Conservation (phyloP, 2,797 vertebrate genomes). For the Pteropus rufus region DNA sequence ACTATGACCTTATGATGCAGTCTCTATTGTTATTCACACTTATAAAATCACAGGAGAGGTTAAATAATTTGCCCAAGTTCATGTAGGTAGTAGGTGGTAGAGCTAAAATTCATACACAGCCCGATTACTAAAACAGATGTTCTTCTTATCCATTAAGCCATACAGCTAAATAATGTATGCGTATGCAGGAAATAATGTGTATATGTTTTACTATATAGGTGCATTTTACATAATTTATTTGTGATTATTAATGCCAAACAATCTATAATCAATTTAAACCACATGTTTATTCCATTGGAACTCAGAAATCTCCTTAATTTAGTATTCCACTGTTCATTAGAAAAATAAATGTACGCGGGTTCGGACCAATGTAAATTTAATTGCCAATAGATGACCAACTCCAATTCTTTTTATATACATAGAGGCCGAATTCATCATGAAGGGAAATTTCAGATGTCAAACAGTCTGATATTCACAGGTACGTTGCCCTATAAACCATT, state of each 20-base stretch:
- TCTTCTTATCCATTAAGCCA: background rate
- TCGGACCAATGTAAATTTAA: conserved; percentile 65
- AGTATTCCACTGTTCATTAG: conserved; percentile 70
- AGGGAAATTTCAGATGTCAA: conserved; percentile 73
- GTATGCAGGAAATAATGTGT: background rate
- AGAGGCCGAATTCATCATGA: conserved; percentile 65
- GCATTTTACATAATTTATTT: conserved; percentile 67
- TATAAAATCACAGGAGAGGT: background rate
- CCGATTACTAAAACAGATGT: background rate
- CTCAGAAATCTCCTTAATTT: conserved; percentile 72
- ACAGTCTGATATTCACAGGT: conserved; percentile 61
- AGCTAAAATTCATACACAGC: background rate
- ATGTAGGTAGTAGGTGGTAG: background rate
- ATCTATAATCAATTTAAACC: conserved; percentile 74
- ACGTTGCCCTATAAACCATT: background rate
- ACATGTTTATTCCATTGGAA: conserved; percentile 75
- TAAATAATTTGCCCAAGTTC: background rate
- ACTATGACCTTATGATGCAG: background rate
- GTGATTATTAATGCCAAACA: conserved; percentile 70
- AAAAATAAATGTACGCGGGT: conserved; percentile 71
- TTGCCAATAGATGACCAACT: conserved; percentile 68
- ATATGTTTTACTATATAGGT: background rate
- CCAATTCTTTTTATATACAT: conserved; percentile 62
- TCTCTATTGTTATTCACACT: background rate
- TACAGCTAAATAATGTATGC: background rate